Percentiles rank a stretch among this genome's conserved stretches.
Evolutionary conservation across 2,888 invertebrate genomes (phyloP).

Genomic region (Tachina lurida): DNA sequence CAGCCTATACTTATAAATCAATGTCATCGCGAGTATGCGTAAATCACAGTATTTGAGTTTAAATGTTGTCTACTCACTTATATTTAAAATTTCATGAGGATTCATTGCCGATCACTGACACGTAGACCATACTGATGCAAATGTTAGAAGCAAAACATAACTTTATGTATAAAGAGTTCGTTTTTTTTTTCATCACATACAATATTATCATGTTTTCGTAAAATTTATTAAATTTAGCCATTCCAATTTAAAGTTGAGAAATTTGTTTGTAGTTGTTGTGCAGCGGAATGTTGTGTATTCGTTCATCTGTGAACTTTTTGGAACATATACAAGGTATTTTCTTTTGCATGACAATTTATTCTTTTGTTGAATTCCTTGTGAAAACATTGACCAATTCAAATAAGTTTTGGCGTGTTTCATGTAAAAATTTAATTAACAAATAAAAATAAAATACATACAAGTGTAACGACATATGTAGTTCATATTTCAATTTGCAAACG

Average conservation of each 20-base stretch:
- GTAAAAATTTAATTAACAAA: background rate
- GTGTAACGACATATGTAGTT: too few species aligned
- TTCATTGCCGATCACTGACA: too few species aligned
- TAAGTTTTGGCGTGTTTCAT: background rate
- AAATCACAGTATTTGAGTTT: too few species aligned
- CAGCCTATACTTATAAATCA: too few species aligned
- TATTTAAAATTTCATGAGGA: too few species aligned
- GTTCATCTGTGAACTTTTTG: background rate
- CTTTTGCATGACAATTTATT: conserved; percentile 23
- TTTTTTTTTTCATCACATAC: too few species aligned
- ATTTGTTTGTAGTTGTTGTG: background rate
- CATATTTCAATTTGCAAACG: too few species aligned
- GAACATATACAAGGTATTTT: background rate
- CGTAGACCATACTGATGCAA: too few species aligned
- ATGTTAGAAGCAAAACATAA: background rate
- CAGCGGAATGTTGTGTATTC: background rate
- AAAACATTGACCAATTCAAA: background rate
- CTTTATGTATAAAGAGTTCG: too few species aligned
- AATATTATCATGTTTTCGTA: background rate
- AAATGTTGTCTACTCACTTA: too few species aligned
- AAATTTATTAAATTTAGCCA: conserved; percentile 24
- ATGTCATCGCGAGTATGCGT: too few species aligned
- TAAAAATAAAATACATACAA: background rate
- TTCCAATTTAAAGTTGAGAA: background rate
- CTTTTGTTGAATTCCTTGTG: background rate